Conservation (phyloP, 1,140 invertebrate genomes). For the Cydia amplana region DNA sequence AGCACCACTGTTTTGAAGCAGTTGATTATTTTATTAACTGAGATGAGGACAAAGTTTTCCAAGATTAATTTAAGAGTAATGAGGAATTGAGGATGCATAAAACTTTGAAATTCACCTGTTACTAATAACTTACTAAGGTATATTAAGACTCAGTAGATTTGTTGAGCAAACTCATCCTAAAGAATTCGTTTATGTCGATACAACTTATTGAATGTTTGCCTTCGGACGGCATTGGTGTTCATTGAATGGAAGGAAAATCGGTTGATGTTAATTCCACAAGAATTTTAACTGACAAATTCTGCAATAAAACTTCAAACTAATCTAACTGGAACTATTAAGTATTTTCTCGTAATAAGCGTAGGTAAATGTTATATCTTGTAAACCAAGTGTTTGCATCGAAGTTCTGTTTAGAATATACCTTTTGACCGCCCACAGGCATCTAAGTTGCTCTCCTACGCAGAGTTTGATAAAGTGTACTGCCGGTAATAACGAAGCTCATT, state of each 20-base stretch:
- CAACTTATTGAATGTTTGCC: not conserved
- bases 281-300: not conserved
- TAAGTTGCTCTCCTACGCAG: slow-evolving; percentile 56
- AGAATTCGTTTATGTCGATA: not conserved
- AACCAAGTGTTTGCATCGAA: not conserved
- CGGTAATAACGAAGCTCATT: not conserved
- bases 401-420: slow-evolving; percentile 6
- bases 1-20: too few species aligned
- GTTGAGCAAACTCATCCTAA: not conserved
- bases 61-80: too few species aligned
- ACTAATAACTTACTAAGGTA: too few species aligned
- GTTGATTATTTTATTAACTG: too few species aligned
- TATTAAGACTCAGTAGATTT: not conserved
- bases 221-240: not conserved
- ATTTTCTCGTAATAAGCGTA: not conserved
- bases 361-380: not conserved
- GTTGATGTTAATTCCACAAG: not conserved
- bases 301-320: not conserved
- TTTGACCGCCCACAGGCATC: slow-evolving; percentile 65
- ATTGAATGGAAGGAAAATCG: not conserved
- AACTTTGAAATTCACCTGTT: too few species aligned
- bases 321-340: not conserved
- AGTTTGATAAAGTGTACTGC: slow-evolving; percentile 35
- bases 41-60: too few species aligned
- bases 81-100: too few species aligned